Base-by-base conservation (phyloP, 2,888 invertebrate species). In the Euplexia lucipara region DNA sequence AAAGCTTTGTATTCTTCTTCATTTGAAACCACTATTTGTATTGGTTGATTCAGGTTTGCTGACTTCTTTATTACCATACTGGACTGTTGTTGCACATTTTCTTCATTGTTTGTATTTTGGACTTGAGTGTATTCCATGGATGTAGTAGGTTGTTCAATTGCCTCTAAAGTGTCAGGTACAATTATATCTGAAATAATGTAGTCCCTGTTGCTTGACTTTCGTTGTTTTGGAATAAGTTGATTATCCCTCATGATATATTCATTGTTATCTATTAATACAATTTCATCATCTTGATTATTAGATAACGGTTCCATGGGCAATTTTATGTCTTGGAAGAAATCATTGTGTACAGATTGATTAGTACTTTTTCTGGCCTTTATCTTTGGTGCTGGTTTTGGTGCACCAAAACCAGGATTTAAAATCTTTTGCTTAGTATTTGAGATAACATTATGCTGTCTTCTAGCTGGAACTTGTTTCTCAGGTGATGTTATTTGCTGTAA, bases 241-340 rank as follows among this genome's bases (percentile, higher is more conserved):
- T 93, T 86, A 71, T 92, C 86, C 78, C 85, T 91, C 78, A 96
- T 86, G 65, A 96, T 91, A 81, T 96, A 96, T 87, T 96, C 96
- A 82, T 94, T 95, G 45, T 96, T 96, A 79, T 96, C 96, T 66
- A 96, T 91, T 20, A 96, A 91, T 45, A 96, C 89, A 75, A 92
- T 87, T 80, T 92, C 91, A 37, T 92, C 91, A 71, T 86, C 78
- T 39, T 82, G 78, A 62, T 73, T 81, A 47, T 79, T 69, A 53
- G 81, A 71, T 48, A 52, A n/a, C 34, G 62, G 59, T 51, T 47
- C 64, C 10, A 80, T 70, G 52, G 80, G 59, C 47, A 79, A 72
- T 70, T 77, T 77, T 1, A 76, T 75, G 51, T 90, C 87, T 82
- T 88, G 88, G 70, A 85, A 70, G 65, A 81, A 86, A 59, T 91